These are phyloP conservation scores for Morpho deidamia DNA, from an alignment of 2,888 invertebrate genomes.

Conservation along the genomic window DNA sequence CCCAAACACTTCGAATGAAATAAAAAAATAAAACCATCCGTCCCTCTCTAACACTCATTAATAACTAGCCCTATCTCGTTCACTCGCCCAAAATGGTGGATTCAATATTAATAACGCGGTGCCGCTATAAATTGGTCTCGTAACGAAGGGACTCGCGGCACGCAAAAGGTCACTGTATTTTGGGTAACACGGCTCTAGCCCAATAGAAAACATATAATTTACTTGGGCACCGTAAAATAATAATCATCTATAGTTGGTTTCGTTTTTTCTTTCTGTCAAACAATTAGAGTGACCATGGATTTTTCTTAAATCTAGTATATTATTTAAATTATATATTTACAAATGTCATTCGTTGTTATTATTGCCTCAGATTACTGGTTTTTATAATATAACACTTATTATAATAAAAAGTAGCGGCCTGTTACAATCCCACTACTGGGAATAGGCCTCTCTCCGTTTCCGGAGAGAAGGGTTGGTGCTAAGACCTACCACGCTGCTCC, in stretches of 20 bases:
- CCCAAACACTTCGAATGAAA: conserved; percentile 33
- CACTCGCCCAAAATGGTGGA: conserved; percentile 42
- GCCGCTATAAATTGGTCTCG: conserved; percentile 38
- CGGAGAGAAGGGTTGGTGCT: too few relatives aligned
- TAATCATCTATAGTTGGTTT: conserved; percentile 54
- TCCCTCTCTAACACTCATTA: conserved; percentile 45
- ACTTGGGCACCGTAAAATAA: conserved; percentile 60
- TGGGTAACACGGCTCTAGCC: conserved; percentile 30
- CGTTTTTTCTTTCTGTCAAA: conserved; percentile 44
- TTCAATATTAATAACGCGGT: conserved; percentile 53
- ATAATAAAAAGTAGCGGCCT: too few relatives aligned
- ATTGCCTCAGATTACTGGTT: too few relatives aligned
- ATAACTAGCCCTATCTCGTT: conserved; percentile 41
- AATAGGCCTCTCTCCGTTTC: too few relatives aligned
- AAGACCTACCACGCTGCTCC: too few relatives aligned
- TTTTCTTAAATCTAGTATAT: background rate
- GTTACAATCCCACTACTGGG: too few relatives aligned
- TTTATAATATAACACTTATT: too few relatives aligned
- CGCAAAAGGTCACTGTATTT: conserved; percentile 23
- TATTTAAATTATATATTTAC: too few relatives aligned
- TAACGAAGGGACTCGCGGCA: conserved; percentile 4
- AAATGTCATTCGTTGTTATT: too few relatives aligned
- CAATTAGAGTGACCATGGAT: conserved; percentile 36
- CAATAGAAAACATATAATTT: conserved; percentile 54
- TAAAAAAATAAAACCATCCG: conserved; percentile 36